Base-by-base conservation (phyloP, 1,140 invertebrate genomes). In the Drosophila micromelanica region DNA sequence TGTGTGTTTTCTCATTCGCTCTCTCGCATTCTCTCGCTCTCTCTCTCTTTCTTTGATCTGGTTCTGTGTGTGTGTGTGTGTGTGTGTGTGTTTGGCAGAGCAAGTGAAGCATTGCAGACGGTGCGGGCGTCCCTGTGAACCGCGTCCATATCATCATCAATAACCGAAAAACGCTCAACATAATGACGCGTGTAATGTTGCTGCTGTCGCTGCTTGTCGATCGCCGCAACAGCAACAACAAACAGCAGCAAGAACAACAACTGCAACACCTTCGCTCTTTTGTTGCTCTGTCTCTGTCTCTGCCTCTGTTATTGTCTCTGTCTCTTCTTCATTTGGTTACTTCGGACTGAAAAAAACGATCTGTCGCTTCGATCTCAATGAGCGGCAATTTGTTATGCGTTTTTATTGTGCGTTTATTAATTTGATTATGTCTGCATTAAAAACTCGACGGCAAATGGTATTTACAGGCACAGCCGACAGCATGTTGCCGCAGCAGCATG, bases 361-460 rank as follows among this genome's bases (percentile, higher is more conserved):
- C 27, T 56, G 54, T 17, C 54, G 48, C 52, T 62, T 54, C 45
- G 63, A 51, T 67, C 76, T 63, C 57, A 67, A 67, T 76, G 73
- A 73, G 69, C 80, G 76, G 72, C 85, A 90, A 89, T 89, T 89
- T 89, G 80, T 90, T 90, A 89, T 80, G 79, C 85, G 76, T 80
- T 89, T 89, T 89, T 89, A 89, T 89, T 89, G 85, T 89, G 75
- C 84, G 78, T 78, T 81, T 86, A 86, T 86, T 80, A 86, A 86
- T 86, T 86, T 81, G 78, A 86, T 86, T 86, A 86, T 86, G 73
- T 72, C 81, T 86, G 84, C 85, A 84, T 89, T 80, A 76, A 63
- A 69, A 86, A 68, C 62, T 59, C 40, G 61, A 43, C 78, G 32
- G 71, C 46, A 73, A 76, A 73, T 68, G 62, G 51, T 64, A 63